Evolutionary conservation across 1,140 invertebrate genomes (phyloP), one percentile per base, ranked within the genome.

Genomic region (Polypedilum pembai): DNA sequence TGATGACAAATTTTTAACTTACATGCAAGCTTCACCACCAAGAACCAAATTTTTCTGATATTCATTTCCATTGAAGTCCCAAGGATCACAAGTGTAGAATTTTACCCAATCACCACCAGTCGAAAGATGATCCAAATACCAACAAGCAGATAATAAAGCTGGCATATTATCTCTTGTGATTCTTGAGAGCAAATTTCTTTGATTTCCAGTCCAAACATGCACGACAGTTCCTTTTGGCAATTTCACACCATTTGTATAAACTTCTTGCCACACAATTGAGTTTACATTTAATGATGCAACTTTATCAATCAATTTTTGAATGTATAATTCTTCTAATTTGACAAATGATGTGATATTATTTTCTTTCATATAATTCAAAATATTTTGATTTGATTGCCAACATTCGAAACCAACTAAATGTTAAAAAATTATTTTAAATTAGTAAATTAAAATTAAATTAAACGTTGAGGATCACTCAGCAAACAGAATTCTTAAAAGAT

Each of bases 1-100:
- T n/a, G n/a, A n/a, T n/a, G n/a, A n/a, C n/a, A n/a, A n/a, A n/a
- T n/a, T 4, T 56, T 56, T 56, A 15, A 56, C 45, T 56, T 15
- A 96, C 89, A 97, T 92, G 77, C 93, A 94, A 3, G 93, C 91
- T 82, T 96, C 94, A 1, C 95, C 95, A 7, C 95, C 94, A n/a
- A 95, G 76, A 72, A 93, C 85, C 17, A 87, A 78, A 74, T 80
- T 77, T 73, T 85, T 85, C 77, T 85, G 81, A 21, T 78, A 77
- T 5, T 76, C 81, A 75, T 77, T 82, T 20, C 80, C 79, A 7
- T 76, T 74, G 77, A 87, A 92, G 74, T 87, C 80, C 0, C 87
- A 82, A 0, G 94, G 94, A 78, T 96, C 92, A 76, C 89, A 90
- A 2, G 79, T 75, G 80, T 96, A 96, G 79, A 86, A 94, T 33